These are phyloP conservation scores for Unio pictorum DNA, from an alignment of 2,888 invertebrate genomes.

Conservation along the genomic window DNA sequence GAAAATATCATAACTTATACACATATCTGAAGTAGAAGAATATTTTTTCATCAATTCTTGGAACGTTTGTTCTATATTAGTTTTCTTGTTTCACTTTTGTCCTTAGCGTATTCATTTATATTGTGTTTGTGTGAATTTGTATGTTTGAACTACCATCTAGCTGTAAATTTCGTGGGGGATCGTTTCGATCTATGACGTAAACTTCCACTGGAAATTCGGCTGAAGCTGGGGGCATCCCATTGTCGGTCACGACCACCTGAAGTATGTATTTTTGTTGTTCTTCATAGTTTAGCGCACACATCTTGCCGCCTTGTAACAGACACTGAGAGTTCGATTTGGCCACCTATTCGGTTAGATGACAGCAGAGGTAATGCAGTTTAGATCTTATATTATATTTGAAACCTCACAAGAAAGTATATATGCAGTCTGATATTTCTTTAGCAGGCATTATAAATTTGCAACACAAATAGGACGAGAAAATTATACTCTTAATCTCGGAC, in stretches of 20 bases:
- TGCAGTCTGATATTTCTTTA: too few relatives aligned
- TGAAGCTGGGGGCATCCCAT: constrained; percentile 26
- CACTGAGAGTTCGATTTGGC: constrained; percentile 20
- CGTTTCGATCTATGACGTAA: constrained; percentile 39
- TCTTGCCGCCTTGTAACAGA: constrained; percentile 6
- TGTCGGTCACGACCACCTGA: constrained; percentile 28
- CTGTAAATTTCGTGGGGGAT: constrained; percentile 33
- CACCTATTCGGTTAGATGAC: constrained; percentile 8
- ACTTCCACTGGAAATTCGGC: constrained; percentile 29
- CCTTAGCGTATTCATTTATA: not conserved
- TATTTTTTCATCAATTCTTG: too few relatives aligned
- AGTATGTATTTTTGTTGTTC: constrained; percentile 9
- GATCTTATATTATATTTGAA: too few relatives aligned
- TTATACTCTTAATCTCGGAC: too few relatives aligned
- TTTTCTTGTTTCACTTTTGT: too few relatives aligned
- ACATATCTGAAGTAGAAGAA: too few relatives aligned
- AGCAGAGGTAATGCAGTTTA: too few relatives aligned
- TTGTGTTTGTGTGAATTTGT: not conserved
- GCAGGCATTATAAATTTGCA: too few relatives aligned
- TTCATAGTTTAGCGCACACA: constrained; percentile 36
- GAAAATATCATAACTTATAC: too few relatives aligned
- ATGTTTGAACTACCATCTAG: constrained; percentile 28
- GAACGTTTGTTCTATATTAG: too few relatives aligned
- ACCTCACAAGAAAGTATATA: too few relatives aligned
- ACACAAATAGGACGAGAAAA: too few relatives aligned